phyloP scores from a whole-genome alignment of 2,888 invertebrate genomes.

The Patella depressa region DNA sequence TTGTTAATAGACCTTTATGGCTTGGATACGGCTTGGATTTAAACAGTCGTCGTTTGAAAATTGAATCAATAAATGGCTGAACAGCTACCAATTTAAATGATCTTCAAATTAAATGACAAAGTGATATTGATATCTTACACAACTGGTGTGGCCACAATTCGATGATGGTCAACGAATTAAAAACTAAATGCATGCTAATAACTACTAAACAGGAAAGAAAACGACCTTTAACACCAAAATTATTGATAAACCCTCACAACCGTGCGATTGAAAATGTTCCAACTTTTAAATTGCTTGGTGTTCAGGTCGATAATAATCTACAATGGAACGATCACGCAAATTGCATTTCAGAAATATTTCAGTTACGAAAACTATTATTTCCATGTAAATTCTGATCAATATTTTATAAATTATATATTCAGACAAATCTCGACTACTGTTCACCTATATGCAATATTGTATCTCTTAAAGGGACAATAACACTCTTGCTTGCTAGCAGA shows the following conservation, averaged over 20 bases:
- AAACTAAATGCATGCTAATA: background rate
- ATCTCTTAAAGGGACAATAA: too few species aligned
- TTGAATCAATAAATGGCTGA: too few species aligned
- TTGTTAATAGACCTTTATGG: too few species aligned
- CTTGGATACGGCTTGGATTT: too few species aligned
- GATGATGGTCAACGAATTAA: background rate
- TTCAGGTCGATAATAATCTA: background rate
- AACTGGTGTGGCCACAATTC: background rate
- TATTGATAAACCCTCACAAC: background rate
- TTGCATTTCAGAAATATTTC: too few species aligned
- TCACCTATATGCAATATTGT: too few species aligned
- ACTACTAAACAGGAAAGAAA: background rate
- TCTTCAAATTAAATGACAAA: background rate
- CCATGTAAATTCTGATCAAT: too few species aligned
- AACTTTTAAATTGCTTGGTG: background rate
- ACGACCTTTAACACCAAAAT: background rate
- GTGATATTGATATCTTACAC: background rate
- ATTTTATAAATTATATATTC: too few species aligned
- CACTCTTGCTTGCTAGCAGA: too few species aligned
- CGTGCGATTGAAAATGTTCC: background rate
- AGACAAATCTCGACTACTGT: too few species aligned
- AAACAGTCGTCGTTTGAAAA: too few species aligned
- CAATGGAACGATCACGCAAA: background rate
- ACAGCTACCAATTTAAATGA: background rate
- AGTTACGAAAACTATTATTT: too few species aligned